Base-by-base conservation (phyloP, 2,888 invertebrate genomes). In the Bellardia bayeri region DNA sequence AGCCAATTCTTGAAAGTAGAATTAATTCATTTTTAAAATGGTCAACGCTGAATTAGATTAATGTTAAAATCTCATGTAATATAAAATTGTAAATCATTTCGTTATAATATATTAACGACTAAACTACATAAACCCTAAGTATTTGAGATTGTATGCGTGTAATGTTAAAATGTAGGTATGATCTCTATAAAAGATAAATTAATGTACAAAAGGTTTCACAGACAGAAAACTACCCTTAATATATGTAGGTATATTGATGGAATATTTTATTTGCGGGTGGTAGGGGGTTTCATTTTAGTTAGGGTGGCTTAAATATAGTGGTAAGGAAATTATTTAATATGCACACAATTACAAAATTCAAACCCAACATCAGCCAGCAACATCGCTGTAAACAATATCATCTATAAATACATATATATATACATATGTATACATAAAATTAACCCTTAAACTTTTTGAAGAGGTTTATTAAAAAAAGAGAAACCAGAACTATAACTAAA, bases 381-480 rank as follows among this genome's bases (percentile, higher is more conserved):
- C 54, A 81, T 75, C 75, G 61, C 49, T 23, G 42, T 30, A 42
- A 16, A 30, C 76, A 81, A 85, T 85, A 76, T 81, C 81, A 40
- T 42, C 45, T 45, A 45, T 33, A 16, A 5, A 3, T n/a, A 37
- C 13, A 42, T 33, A 23, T 6, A 2, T n/a, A 23, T 23, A 23
- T 23, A 23, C 23, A 23, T 23, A n/a, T n/a, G n/a, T n/a, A 40
- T 7, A 30, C 4, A 61, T 7, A 16, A 45, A 76, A 76, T n/a
- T 42, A 16, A 63, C 63, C 51, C 13, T 37, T 14, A 51, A 45
- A 74, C 11, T 14, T 3, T 40, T 40, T 66, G 3, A 33, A 33
- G 14, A 56, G 58, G 2, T 33, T 33, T 11, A 40, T 7, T 23
- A 51, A n/a, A 68, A 16, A 30, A 51, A 71, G 54, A 16, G 37